Evolutionary conservation across 2,113 vertebrate genomes (phyloP), one percentile per base, ranked within the genome.

Genomic region (Conger conger): DNA sequence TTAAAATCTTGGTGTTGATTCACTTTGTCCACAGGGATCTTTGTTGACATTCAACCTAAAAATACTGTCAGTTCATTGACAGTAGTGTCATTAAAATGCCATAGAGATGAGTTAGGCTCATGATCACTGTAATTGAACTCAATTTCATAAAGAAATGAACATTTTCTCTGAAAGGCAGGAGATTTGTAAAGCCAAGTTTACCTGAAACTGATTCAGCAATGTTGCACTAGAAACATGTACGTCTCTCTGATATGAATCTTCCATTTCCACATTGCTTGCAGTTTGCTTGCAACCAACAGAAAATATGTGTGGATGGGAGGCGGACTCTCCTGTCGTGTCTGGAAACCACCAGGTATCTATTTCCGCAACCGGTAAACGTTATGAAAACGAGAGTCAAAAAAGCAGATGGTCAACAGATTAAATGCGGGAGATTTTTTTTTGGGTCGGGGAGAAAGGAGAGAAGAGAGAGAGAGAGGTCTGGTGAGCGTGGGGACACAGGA

Each of bases 321-420:
- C 89, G 80, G 88, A 90, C 89, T 89, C 86, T 87, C 83, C 87
- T 88, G 88, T 87, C 89, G 89, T 86, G 87, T 83, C 33, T 90
- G 84, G 88, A 89, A 89, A 92, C 90, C 90, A 90, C 85, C 87
- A 88, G 89, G 90, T 89, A 91, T 92, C 90, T 81, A 82, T 91
- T 91, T 91, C 88, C 89, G 90, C 88, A 92, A 36, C 11, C 68
- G 35, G 63, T 73, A 73, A 86, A 84, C 80, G 87, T 85, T 90
- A 90, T 90, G 90, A 91, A 92, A 90, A 90, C n/a, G 80, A 38
- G 42, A 40, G 85, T 90, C 86, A 89, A 92, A 92, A 92, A 81
- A 92, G 91, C 89, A 84, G 87, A 86, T 50, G 85, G 82, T 79
- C 68, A 90, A 85, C 7, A 80, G 78, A 92, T 93, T 90, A 78